These are phyloP conservation scores for Drosophila borborema DNA, from an alignment of 2,888 invertebrate species.

Conservation along the genomic window DNA sequence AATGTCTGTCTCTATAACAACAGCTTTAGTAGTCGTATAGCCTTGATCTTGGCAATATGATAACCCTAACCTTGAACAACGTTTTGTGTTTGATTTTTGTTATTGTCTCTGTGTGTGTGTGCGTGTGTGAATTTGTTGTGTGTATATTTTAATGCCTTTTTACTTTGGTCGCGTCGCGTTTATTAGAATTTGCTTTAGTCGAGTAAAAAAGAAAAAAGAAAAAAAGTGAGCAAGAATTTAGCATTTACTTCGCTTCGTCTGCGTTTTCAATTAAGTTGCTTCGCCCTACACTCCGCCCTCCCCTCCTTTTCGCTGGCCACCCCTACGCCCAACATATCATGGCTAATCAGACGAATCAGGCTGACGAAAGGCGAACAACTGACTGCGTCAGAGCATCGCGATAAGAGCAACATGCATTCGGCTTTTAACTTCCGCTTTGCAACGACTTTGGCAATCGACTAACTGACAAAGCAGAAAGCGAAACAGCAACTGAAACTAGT, in stretches of 20 bases:
- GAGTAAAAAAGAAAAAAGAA: neutral
- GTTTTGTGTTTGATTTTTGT: conserved; percentile 73
- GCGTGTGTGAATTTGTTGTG: conserved; percentile 37
- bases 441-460: conserved; percentile 43
- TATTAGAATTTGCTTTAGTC: conserved; percentile 56
- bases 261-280: conserved; percentile 66
- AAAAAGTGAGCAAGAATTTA: conserved; percentile 28
- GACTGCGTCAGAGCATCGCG: conserved; percentile 34
- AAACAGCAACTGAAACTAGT: conserved; percentile 58
- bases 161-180: conserved; percentile 54
- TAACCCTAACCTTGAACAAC: conserved; percentile 82
- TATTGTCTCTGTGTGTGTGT: conserved; percentile 18
- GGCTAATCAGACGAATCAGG: conserved; percentile 32
- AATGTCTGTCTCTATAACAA: conserved; percentile 60
- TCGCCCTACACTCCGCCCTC: neutral
- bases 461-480: conserved; percentile 4
- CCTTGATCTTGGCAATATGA: conserved; percentile 84
- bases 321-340: neutral
- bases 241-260: conserved; percentile 59
- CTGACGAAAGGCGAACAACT: conserved; percentile 12
- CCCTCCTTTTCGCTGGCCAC: neutral
- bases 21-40: conserved; percentile 54
- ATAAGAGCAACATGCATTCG: conserved; percentile 41
- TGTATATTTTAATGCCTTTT: conserved; percentile 68
- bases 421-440: conserved; percentile 61